Conservation (phyloP, 2,888 invertebrate genomes). For the Choreutis nemorana region DNA sequence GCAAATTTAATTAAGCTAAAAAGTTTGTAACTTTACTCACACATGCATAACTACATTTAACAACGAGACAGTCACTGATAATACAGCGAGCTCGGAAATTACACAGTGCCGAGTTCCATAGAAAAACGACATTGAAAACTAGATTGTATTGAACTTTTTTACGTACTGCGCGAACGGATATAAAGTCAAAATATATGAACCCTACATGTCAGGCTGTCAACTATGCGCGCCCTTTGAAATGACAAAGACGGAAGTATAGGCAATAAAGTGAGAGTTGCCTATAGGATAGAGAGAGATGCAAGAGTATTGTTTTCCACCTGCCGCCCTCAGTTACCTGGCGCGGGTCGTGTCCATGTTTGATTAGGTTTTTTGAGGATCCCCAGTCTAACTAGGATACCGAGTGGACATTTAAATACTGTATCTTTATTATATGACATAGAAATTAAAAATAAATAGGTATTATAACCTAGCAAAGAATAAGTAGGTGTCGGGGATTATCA, state of each 20-base stretch:
- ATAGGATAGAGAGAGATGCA: constrained; percentile 33
- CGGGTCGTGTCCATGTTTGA: constrained; percentile 51
- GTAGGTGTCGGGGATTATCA: too few relatives aligned
- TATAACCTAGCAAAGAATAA: too few relatives aligned
- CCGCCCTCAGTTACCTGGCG: constrained; percentile 50
- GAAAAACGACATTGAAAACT: too few relatives aligned
- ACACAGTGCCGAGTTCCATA: too few relatives aligned
- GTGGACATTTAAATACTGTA: too few relatives aligned
- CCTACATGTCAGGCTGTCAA: constrained; percentile 22
- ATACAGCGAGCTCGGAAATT: too few relatives aligned
- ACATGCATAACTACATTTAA: too few relatives aligned
- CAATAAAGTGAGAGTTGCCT: constrained; percentile 12
- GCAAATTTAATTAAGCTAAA: constrained; percentile 30
- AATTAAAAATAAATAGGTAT: too few relatives aligned
- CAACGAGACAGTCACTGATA: too few relatives aligned
- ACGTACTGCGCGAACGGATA: constrained; percentile 30
- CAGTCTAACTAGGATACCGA: constrained; percentile 33
- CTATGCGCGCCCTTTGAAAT: constrained; percentile 34
- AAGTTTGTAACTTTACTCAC: constrained; percentile 18
- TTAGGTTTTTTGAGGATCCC: constrained; percentile 46
- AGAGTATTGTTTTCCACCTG: constrained; percentile 49
- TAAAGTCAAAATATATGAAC: constrained; percentile 38
- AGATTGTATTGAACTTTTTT: too few relatives aligned
- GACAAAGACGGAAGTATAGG: too few relatives aligned
- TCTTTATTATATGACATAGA: too few relatives aligned